A percentile compares a stretch with the other conserved stretches of the same genome.
Conservation (phyloP, 2,888 invertebrate genomes). For the Terebella lapidaria region DNA sequence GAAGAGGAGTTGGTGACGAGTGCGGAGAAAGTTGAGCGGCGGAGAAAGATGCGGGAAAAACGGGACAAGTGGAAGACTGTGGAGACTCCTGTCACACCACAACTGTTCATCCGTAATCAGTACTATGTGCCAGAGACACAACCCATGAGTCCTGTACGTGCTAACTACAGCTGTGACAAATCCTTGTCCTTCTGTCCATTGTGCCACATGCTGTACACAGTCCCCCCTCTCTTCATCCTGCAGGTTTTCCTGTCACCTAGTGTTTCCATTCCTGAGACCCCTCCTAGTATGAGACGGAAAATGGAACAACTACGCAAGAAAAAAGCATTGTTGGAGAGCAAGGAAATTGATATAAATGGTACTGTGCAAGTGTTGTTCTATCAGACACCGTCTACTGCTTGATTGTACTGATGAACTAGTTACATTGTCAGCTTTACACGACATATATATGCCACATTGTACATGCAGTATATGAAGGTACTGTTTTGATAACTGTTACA, state of each 20-base stretch:
- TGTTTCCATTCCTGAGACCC: conserved; percentile 38
- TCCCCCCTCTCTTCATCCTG: too few species aligned
- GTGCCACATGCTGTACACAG: too few species aligned
- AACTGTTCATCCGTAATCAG: not conserved
- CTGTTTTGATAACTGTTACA: too few species aligned
- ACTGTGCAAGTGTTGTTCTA: too few species aligned
- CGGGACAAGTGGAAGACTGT: conserved; percentile 25
- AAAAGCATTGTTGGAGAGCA: not conserved
- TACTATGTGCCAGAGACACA: conserved; percentile 39
- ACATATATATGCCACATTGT: too few species aligned
- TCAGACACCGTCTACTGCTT: too few species aligned
- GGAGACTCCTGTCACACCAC: conserved; percentile 10
- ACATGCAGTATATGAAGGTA: too few species aligned
- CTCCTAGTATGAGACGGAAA: conserved; percentile 38
- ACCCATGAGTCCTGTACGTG: conserved; percentile 35
- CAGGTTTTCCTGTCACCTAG: too few species aligned
- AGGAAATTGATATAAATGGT: not conserved
- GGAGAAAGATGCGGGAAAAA: conserved; percentile 27
- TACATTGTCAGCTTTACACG: too few species aligned
- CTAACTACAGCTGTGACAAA: too few species aligned
- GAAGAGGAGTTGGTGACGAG: conserved; percentile 43
- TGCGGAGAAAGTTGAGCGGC: conserved; percentile 35
- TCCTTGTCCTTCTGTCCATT: too few species aligned
- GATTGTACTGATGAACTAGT: too few species aligned
- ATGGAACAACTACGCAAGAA: conserved; percentile 11